Percentiles rank a stretch among this genome's conserved stretches.
phyloP scores from a whole-genome alignment of 2,888 invertebrate genomes.

The Sinopyrophorus schimmeli region DNA sequence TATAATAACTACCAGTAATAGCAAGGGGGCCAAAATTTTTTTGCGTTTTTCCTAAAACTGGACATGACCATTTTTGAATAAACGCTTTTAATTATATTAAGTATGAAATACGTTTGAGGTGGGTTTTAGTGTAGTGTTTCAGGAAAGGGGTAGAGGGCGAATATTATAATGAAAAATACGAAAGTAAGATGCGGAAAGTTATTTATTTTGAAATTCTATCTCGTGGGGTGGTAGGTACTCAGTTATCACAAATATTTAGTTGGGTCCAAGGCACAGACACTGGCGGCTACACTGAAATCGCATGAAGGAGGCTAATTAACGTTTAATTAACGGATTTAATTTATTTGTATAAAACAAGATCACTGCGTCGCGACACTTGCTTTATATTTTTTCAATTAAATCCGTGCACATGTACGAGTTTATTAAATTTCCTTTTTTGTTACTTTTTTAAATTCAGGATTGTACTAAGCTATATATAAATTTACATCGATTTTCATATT shows the following conservation, averaged over 20 bases:
- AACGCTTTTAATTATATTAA: too few species aligned
- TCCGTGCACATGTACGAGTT: too few species aligned
- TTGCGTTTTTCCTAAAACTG: too few species aligned
- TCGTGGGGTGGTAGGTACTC: constrained; percentile 54
- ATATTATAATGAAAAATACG: constrained; percentile 12
- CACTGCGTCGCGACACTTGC: too few species aligned
- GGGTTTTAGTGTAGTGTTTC: too few species aligned
- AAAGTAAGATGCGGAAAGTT: constrained; percentile 49
- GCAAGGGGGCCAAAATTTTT: too few species aligned
- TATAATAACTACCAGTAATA: too few species aligned
- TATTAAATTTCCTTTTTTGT: constrained; percentile 22
- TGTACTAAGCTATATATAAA: constrained; percentile 30
- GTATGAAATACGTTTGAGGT: too few species aligned
- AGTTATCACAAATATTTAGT: constrained; percentile 55
- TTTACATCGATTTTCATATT: constrained; percentile 34
- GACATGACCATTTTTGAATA: too few species aligned
- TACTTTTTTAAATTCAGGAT: constrained; percentile 23
- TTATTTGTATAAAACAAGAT: constrained; percentile 20
- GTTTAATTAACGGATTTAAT: too few species aligned
- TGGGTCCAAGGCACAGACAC: constrained; percentile 55
- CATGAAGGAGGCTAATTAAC: constrained; percentile 29
- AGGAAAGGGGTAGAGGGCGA: too few species aligned
- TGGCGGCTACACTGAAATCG: constrained; percentile 51
- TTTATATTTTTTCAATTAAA: too few species aligned
- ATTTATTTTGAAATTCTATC: constrained; percentile 52